Evolutionary conservation across 2,113 vertebrate species (phyloP).

Genomic region (Beaufortia kweichowensis): DNA sequence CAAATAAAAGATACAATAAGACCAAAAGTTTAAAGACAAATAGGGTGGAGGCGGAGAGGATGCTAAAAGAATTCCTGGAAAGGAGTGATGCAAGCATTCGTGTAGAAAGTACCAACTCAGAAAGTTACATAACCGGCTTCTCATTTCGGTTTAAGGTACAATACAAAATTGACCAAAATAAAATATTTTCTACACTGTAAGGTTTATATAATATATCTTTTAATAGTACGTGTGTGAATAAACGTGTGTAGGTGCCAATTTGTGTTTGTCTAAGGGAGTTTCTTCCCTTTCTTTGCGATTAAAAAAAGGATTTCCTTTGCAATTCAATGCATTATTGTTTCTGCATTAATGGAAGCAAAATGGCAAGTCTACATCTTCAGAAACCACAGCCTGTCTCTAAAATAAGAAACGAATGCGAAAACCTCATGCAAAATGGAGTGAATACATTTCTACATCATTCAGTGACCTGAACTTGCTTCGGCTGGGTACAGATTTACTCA

Average conservation of each 20-base stretch:
- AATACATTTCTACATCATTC: background rate
- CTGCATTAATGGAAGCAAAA: slow-evolving; percentile 11
- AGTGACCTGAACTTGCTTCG: background rate
- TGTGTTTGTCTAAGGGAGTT: slow-evolving; percentile 1
- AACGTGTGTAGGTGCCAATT: too few species aligned
- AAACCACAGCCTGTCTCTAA: slow-evolving; percentile 24
- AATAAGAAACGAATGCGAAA: background rate
- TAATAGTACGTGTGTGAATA: background rate
- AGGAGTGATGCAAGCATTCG: background rate
- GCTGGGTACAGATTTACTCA: slow-evolving; percentile 59
- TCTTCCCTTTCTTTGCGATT: too few species aligned
- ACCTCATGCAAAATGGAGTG: background rate
- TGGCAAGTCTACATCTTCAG: too few species aligned
- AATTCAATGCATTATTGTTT: slow-evolving; percentile 50
- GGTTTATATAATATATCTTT: background rate
- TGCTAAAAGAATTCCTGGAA: slow-evolving; percentile 10
- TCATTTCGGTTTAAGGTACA: too few species aligned
- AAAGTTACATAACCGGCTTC: background rate
- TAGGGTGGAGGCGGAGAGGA: background rate
- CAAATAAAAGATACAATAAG: background rate
- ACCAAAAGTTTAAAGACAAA: background rate
- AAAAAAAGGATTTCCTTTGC: slow-evolving; percentile 64
- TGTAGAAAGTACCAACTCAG: background rate
- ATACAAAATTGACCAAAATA: too few species aligned
- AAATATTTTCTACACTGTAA: too few species aligned